Conservation (phyloP, 1,140 invertebrate genomes). For the Habropoda laboriosa region DNA sequence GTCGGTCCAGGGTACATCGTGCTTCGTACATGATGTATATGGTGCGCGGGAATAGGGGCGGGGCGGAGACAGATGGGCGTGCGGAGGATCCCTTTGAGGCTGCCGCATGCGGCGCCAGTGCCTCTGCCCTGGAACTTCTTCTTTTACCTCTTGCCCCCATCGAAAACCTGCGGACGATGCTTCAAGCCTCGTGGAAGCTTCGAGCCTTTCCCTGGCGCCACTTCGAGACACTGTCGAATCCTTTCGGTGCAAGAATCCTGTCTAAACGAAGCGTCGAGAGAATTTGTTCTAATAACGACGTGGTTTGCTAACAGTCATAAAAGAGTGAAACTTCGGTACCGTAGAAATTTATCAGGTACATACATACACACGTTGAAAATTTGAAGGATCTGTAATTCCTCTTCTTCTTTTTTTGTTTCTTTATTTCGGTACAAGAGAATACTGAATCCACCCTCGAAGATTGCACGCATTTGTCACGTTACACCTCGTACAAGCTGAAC, state of each 20-base stretch:
- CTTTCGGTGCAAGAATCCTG: slow-evolving; percentile 31
- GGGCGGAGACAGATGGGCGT: slow-evolving; percentile 82
- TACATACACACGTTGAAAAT: too few species aligned
- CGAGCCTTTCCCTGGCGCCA: slow-evolving; percentile 53
- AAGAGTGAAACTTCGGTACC: too few species aligned
- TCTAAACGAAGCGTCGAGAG: slow-evolving; percentile 14
- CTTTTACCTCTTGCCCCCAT: slow-evolving; percentile 63
- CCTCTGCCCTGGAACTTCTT: slow-evolving; percentile 68
- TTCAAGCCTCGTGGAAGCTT: slow-evolving; percentile 41
- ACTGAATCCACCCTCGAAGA: too few species aligned
- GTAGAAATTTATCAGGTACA: too few species aligned
- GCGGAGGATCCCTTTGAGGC: slow-evolving; percentile 81
- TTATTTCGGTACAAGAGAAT: too few species aligned
- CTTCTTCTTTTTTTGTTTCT: too few species aligned
- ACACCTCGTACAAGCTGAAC: neutral
- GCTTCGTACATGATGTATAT: slow-evolving; percentile 79
- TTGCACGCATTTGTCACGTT: neutral
- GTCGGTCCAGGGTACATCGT: slow-evolving; percentile 71
- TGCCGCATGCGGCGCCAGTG: slow-evolving; percentile 81
- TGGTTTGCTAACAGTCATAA: too few species aligned
- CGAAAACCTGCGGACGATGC: slow-evolving; percentile 48
- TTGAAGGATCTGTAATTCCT: too few species aligned
- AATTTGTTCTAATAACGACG: slow-evolving; percentile 16
- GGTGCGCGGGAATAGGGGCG: slow-evolving; percentile 80
- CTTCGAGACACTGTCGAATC: slow-evolving; percentile 19